Percentiles rank a stretch among this genome's conserved stretches.
Evolutionary conservation across 2,113 vertebrate species (phyloP).

Genomic region (Solea solea): DNA sequence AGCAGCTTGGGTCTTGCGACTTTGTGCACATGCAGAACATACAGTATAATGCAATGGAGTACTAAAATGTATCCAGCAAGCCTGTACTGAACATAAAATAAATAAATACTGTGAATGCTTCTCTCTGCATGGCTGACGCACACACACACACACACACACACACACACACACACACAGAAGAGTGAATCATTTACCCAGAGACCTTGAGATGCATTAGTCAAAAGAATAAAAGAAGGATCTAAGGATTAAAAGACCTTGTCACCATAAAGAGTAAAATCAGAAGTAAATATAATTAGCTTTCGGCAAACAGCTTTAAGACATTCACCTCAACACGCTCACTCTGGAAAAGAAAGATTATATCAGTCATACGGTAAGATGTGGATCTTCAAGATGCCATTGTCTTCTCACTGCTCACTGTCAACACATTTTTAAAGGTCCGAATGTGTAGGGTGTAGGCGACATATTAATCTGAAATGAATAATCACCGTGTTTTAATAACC

Average conservation of each 20-base stretch:
- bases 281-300: constrained; percentile 11
- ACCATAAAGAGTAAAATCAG: constrained; percentile 1
- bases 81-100: constrained; percentile 5
- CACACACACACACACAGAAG: constrained; percentile 8
- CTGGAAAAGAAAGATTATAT: constrained; percentile 3
- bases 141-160: no score
- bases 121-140: constrained; percentile 1
- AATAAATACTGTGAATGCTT: constrained; percentile 9
- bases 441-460: background rate
- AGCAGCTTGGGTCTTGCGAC: background rate
- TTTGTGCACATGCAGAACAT: background rate
- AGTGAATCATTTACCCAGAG: constrained; percentile 18
- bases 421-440: constrained; percentile 21
- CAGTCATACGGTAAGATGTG: background rate
- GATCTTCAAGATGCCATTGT: constrained; percentile 11
- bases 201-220: constrained; percentile 40
- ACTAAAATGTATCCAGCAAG: constrained; percentile 7
- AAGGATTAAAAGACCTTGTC: constrained; percentile 5
- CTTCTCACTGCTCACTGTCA: constrained; percentile 14
- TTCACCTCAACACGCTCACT: constrained; percentile 10
- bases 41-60: background rate
- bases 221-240: constrained; percentile 23
- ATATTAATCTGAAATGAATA: background rate
- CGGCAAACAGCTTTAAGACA: background rate
- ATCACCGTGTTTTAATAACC: background rate